Evolutionary conservation across 2,797 vertebrate species (phyloP).

Genomic region (Muscicapa striata): DNA sequence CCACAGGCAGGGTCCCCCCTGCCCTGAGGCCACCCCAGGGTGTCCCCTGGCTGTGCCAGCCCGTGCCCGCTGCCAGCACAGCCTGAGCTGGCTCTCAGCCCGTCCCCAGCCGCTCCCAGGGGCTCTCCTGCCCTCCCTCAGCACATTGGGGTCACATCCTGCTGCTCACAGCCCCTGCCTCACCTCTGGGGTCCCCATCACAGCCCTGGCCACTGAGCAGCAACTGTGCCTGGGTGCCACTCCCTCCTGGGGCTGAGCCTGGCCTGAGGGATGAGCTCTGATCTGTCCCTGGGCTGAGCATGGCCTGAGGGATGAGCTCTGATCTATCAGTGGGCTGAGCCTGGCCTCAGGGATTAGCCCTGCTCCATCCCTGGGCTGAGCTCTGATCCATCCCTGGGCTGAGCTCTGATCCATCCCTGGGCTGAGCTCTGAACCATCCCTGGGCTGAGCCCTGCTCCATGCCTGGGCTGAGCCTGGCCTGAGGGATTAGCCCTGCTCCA

Average conservation of each 20-base stretch:
- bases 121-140: fast-evolving
- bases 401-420: neutral
- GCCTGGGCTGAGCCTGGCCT: too few species aligned
- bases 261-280: too few species aligned
- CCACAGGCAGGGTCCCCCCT: neutral
- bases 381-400: neutral
- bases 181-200: fast-evolving
- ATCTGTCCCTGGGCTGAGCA: neutral
- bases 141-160: neutral
- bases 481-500: too few species aligned
- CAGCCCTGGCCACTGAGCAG: fast-evolving
- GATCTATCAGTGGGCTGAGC: neutral
- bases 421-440: neutral
- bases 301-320: too few species aligned
- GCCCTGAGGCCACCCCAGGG: neutral
- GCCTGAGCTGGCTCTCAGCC: fast-evolving
- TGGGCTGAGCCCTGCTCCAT: too few species aligned
- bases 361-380: neutral
- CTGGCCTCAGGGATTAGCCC: too few species aligned
- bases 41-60: neutral
- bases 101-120: fast-evolving
- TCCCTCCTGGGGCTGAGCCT: neutral
- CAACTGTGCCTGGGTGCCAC: neutral
- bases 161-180: neutral
- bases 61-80: neutral